Base-by-base conservation (phyloP, 64 coral and sea anemone species). In the Pachyseris speciosa region DNA sequence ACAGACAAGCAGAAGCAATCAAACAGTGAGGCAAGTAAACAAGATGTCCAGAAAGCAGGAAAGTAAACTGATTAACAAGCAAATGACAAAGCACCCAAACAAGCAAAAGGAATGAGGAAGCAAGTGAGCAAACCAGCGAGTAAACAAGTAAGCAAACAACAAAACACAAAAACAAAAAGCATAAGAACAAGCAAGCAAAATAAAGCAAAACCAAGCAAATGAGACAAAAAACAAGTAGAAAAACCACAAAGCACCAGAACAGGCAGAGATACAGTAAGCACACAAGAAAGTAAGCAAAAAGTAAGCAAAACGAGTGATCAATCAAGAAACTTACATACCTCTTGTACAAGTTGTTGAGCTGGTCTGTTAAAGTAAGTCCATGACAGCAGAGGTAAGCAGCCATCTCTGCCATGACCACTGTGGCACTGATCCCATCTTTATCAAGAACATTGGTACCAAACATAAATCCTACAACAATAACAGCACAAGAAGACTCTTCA, bases 371-470 rank as follows among this genome's bases (percentile, higher is more conserved):
- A 44, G 90, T 95, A 20, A 99, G 36, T 0, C 97, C 97, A 34
- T 87, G 90, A 22, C 77, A 78, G 17, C 91, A 77, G 29, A 99
- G 93, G 61, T 90, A 99, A 17, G 85, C 78, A 27, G 97, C 94
- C 85, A 99, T 83, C 75, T 99, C 97, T 47, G 97, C 97, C 86
- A 95, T 90, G 25, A 99, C 93, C 11, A 87, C 97, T 31, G 87
- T 90, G 47, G 97, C 97, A 28, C 93, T 95, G 27, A 99, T 92
- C 37, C 97, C 97, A 86, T 99, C 97, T 89, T 99, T 99, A 65
- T 99, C 97, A 58, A 99, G 55, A 3, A 99, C 97, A 47, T 75
- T 99, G 5, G 94, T 99, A 40, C 97, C 97, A 64, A 80, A 99
- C 97, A 99, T 99, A 71, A 99, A 99, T 3, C 97, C 97, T 99